phyloP scores from a whole-genome alignment of 2,797 vertebrate genomes.

The Rhinella marina region DNA sequence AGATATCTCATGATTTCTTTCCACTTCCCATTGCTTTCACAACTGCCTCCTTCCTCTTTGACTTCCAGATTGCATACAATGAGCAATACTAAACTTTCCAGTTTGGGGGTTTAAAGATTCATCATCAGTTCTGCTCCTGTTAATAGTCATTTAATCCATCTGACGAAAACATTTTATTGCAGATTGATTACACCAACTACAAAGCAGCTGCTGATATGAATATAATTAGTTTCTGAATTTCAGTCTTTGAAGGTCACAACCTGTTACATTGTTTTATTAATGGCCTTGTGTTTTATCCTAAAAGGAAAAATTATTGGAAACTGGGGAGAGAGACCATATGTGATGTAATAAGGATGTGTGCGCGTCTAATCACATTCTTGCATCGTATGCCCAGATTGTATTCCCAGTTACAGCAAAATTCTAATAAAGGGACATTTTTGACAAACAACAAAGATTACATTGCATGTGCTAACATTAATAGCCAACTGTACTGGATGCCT shows the following conservation, averaged over 20 bases:
- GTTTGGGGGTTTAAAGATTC: neutral
- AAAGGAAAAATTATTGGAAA: conserved; percentile 44
- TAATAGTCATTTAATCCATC: neutral
- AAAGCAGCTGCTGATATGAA: conserved; percentile 42
- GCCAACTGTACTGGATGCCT: neutral
- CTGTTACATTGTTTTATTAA: conserved; percentile 44
- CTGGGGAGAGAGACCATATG: conserved; percentile 24
- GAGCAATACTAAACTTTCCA: neutral
- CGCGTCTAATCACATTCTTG: conserved; percentile 29
- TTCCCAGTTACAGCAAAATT: conserved; percentile 35
- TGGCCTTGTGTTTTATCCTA: conserved; percentile 40
- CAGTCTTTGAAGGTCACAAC: conserved; percentile 48
- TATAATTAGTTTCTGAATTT: conserved; percentile 48
- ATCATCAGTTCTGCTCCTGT: neutral
- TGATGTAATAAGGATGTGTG: conserved; percentile 38
- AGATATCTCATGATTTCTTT: neutral
- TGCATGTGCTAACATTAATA: conserved; percentile 29
- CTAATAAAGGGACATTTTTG: conserved; percentile 25
- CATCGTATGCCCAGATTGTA: conserved; percentile 39
- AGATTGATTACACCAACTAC: conserved; percentile 17
- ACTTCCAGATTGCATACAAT: too few relatives aligned
- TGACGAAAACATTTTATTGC: conserved; percentile 5
- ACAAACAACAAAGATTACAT: conserved; percentile 8
- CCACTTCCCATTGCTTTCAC: too few relatives aligned
- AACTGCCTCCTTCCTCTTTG: too few relatives aligned